Conservation (phyloP, 1,140 invertebrate species). For the Dreissena polymorpha region DNA sequence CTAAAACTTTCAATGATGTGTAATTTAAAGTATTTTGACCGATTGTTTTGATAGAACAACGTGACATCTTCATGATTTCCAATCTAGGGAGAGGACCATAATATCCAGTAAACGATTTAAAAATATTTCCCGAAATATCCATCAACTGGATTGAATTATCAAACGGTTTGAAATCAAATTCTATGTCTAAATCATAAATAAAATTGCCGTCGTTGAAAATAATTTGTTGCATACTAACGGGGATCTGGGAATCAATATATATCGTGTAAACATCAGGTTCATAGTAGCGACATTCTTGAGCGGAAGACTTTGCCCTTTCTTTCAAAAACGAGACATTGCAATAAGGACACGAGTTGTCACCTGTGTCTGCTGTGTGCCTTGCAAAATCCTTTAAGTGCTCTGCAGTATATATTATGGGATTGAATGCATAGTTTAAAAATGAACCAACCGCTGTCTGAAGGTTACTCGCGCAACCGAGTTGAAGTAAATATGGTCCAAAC, state of each 20-base stretch:
- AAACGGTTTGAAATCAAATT: not conserved
- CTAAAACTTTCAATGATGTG: no score
- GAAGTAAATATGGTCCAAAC: not conserved
- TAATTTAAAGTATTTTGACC: no score
- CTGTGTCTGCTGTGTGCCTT: not conserved
- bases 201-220: not conserved
- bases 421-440: not conserved
- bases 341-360: not conserved
- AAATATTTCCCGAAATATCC: conserved; percentile 4
- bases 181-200: not conserved
- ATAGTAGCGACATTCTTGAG: not conserved
- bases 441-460: no score
- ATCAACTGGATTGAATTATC: not conserved
- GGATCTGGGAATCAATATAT: not conserved
- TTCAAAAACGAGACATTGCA: not conserved
- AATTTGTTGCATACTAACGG: not conserved
- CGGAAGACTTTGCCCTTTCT: not conserved
- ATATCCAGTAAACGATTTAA: not conserved
- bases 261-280: not conserved
- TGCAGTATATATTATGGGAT: not conserved
- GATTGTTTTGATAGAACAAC: no score
- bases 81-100: conserved; percentile 9
- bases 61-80: no score
- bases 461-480: not conserved
- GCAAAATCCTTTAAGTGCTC: not conserved